Evolutionary conservation across 2,797 vertebrate genomes (phyloP).

Genomic region (Dryobates pubescens): DNA sequence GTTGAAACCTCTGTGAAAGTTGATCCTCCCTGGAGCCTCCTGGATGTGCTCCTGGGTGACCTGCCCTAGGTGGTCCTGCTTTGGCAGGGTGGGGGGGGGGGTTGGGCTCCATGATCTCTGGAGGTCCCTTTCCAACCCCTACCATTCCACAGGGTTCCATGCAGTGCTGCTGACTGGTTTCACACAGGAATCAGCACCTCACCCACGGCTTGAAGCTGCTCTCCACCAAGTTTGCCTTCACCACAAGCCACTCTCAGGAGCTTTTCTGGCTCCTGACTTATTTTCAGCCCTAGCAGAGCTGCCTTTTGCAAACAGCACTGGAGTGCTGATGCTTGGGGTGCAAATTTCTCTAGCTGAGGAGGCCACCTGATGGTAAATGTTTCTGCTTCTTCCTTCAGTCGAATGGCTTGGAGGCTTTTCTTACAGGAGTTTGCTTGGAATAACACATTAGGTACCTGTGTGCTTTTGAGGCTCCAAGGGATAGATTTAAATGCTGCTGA

Average conservation of each 20-base stretch:
- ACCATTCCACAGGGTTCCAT: too few species aligned
- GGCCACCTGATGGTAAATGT: slow-evolving; percentile 41
- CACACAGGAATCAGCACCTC: neutral
- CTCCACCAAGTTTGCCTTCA: neutral
- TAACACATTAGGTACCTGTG: slow-evolving; percentile 1
- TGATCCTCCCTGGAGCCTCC: neutral
- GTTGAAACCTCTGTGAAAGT: neutral
- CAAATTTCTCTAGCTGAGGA: slow-evolving; percentile 23
- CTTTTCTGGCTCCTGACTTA: slow-evolving; percentile 9
- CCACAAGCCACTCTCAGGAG: neutral
- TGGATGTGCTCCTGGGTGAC: neutral
- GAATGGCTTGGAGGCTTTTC: slow-evolving; percentile 7
- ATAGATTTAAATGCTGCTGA: slow-evolving; percentile 7
- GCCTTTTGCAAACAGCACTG: neutral
- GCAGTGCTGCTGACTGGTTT: neutral
- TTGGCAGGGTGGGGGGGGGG: too few species aligned
- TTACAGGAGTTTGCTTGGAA: neutral
- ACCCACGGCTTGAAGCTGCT: neutral
- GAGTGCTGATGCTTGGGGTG: neutral
- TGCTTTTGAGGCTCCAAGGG: slow-evolving; percentile 17
- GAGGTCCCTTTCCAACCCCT: too few species aligned
- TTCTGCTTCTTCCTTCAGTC: slow-evolving; percentile 27
- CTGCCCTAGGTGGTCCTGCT: too few species aligned
- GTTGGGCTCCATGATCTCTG: too few species aligned
- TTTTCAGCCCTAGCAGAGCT: neutral